Evolutionary conservation across 2,888 invertebrate species (phyloP), one percentile per base, ranked within the genome.

Genomic region (Copidosoma aretas): DNA sequence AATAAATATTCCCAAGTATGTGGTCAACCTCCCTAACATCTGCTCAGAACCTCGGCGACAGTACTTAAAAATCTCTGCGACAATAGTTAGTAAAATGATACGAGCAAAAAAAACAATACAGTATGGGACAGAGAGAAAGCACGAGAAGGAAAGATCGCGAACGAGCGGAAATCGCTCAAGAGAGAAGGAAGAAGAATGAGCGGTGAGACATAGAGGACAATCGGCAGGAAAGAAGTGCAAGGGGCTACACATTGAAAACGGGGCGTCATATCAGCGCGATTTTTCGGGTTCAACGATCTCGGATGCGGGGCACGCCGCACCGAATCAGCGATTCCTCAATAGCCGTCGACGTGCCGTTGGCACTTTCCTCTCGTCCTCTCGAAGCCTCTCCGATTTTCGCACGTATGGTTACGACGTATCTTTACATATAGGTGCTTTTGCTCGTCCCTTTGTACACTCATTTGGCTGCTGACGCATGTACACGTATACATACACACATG

Each of bases 271-370:
- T 78, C 77, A 76, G 79, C 79, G 76, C 72, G 75, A 77, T 76
- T 80, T 58, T 58, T 77, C 73, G 80, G 78, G 82, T 82, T 82
- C 82, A 82, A 82, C 77, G 82, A 80, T 82, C 82, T 78, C 76
- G 73, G 77, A 80, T 77, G 77, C 77, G 77, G 75, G 76, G 73
- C n/a, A n/a, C n/a, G n/a, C n/a, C n/a, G n/a, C n/a, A n/a, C 75
- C 43, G 43, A 46, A 46, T 75, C 74, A 75, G 70, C 68, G 71
- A 73, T 24, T 4, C 19, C 10, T 21, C 69, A n/a, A n/a, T n/a
- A n/a, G n/a, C n/a, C n/a, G n/a, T n/a, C n/a, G n/a, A n/a, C n/a
- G n/a, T n/a, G n/a, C n/a, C n/a, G n/a, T n/a, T n/a, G n/a, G n/a
- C n/a, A n/a, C n/a, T n/a, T n/a, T n/a, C n/a, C n/a, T n/a, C n/a